Percentiles rank a stretch among this genome's conserved stretches.
Conservation (phyloP, 2,797 vertebrate genomes). For the Pelochelys cantorii region DNA sequence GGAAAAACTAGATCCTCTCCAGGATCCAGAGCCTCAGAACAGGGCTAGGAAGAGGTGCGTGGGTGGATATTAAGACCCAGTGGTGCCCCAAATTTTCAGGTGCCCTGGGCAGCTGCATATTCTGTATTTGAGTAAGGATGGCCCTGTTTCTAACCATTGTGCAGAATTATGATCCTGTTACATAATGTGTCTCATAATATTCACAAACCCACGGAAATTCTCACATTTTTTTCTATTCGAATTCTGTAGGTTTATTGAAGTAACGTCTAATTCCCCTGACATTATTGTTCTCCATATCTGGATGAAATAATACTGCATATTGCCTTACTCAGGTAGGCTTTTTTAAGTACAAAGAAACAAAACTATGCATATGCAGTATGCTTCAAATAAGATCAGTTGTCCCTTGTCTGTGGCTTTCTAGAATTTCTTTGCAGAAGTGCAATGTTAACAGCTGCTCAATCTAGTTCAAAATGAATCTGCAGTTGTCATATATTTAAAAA, state of each 20-base stretch:
- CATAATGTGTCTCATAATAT: background rate
- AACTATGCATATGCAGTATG: conserved; percentile 36
- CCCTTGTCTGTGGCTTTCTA: conserved; percentile 47
- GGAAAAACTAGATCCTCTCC: no score
- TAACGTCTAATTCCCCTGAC: background rate
- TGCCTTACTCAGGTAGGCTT: conserved; percentile 62
- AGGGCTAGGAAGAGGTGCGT: no score
- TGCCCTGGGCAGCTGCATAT: no score
- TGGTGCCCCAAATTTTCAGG: no score
- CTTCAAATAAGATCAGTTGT: conserved; percentile 40
- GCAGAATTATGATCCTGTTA: background rate
- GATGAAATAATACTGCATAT: conserved; percentile 58
- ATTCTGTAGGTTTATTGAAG: background rate
- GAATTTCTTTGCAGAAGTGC: conserved; percentile 71
- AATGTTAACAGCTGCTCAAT: conserved; percentile 80
- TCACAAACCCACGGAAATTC: background rate
- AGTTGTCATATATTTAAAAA: conserved; percentile 79
- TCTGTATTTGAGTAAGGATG: no score
- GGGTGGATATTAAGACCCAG: no score
- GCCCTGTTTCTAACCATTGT: background rate
- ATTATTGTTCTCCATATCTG: background rate
- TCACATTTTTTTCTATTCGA: background rate
- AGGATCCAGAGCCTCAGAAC: no score
- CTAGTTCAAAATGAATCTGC: conserved; percentile 82
- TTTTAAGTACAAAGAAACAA: conserved; percentile 38